These are phyloP conservation scores for Rousettus leschenaultii DNA, from an alignment of 2,113 vertebrate species.

Conservation along the genomic window DNA sequence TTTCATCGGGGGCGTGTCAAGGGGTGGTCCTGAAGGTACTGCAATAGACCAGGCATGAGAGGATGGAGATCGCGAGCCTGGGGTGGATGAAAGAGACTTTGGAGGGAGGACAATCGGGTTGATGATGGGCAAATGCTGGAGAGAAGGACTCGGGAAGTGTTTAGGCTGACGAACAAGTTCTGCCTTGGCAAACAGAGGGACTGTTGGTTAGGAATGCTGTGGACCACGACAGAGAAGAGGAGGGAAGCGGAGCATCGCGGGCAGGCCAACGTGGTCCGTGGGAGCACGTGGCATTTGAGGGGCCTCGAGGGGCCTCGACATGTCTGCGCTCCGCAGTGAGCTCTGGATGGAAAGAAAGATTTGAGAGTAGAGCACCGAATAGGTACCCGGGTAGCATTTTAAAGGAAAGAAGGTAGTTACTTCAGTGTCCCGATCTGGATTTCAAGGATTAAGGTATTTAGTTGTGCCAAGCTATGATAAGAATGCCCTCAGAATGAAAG, in stretches of 20 bases:
- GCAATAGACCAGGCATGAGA: neutral
- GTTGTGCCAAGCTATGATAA: neutral
- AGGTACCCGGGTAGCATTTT: neutral
- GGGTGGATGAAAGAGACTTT: neutral
- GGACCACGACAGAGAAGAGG: neutral
- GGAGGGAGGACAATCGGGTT: neutral
- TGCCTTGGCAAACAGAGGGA: neutral
- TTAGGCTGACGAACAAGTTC: neutral
- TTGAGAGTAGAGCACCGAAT: neutral
- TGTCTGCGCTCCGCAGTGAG: neutral
- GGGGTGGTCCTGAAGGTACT: neutral
- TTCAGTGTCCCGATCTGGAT: neutral
- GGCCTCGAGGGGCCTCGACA: neutral
- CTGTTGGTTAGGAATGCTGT: neutral
- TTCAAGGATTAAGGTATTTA: neutral
- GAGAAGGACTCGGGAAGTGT: neutral
- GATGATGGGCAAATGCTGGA: neutral
- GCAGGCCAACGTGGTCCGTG: rapidly evolving
- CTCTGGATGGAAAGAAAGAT: neutral
- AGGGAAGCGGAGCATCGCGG: neutral
- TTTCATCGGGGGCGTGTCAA: neutral
- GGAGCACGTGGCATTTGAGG: neutral
- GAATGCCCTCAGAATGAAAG: neutral
- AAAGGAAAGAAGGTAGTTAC: neutral
- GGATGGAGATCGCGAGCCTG: rapidly evolving